Conservation (phyloP, 2,797 vertebrate genomes). For the Gallinago stenura region DNA sequence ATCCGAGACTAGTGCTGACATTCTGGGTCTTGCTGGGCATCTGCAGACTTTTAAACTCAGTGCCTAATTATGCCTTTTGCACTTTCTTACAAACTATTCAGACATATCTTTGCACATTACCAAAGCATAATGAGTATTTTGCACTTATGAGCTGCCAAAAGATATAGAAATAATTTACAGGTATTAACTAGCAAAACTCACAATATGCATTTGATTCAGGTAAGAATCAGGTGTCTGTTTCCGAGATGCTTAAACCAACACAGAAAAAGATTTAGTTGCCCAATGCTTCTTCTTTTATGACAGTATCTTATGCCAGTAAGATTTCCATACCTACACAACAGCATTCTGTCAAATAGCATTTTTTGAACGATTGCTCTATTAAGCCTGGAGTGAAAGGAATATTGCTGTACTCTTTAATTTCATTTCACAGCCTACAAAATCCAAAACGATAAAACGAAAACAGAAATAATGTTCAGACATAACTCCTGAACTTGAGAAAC, state of each 20-base stretch:
- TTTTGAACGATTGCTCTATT: background rate
- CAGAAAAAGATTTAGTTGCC: background rate
- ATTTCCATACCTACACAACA: background rate
- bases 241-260: background rate
- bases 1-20: background rate
- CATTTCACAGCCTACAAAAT: background rate
- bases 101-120: background rate
- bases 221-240: background rate
- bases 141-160: background rate
- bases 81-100: background rate
- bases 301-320: background rate
- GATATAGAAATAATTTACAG: background rate
- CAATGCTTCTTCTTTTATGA: background rate
- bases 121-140: background rate
- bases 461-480: background rate
- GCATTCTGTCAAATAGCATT: background rate
- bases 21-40: background rate
- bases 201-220: fast-evolving
- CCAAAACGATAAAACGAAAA: background rate
- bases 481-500: background rate
- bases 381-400: background rate
- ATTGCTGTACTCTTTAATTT: background rate
- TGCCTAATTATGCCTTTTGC: background rate
- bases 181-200: background rate
- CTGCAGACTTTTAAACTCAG: background rate